phyloP scores from a whole-genome alignment of 2,888 invertebrate species.

The Mythimna lalbum region DNA sequence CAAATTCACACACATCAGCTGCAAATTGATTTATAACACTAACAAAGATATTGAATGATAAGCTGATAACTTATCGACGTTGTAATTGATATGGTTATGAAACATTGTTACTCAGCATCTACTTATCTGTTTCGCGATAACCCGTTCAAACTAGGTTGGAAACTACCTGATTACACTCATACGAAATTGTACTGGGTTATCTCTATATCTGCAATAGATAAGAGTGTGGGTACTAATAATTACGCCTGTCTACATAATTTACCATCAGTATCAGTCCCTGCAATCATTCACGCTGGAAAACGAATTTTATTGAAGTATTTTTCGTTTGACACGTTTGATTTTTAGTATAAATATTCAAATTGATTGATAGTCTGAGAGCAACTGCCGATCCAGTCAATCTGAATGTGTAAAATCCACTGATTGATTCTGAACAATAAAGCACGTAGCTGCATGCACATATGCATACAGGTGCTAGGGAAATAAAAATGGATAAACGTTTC shows the following conservation, averaged over 20 bases:
- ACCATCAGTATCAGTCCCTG: neutral
- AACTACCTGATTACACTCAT: conserved; percentile 67
- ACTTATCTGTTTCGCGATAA: conserved; percentile 62
- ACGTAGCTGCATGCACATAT: conserved; percentile 14
- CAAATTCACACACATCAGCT: conserved; percentile 20
- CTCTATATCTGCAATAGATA: conserved; percentile 52
- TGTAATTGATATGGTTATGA: conserved; percentile 71
- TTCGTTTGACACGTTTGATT: conserved; percentile 22
- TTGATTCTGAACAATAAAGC: conserved; percentile 23
- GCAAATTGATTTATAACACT: conserved; percentile 54
- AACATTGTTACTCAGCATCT: conserved; percentile 65
- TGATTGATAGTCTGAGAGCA: conserved; percentile 27
- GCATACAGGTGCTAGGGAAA: conserved; percentile 9
- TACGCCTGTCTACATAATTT: conserved; percentile 42
- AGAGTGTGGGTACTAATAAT: conserved; percentile 34
- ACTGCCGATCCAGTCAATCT: conserved; percentile 4
- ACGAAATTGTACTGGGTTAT: conserved; percentile 63
- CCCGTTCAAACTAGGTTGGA: conserved; percentile 64
- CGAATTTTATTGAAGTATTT: neutral
- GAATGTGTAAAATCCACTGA: conserved; percentile 30
- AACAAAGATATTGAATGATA: conserved; percentile 58
- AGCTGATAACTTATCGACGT: conserved; percentile 57
- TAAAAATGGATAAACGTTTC: conserved; percentile 4
- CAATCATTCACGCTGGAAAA: conserved; percentile 1
- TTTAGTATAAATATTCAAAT: conserved; percentile 23